These are phyloP conservation scores for Apis laboriosa DNA, from an alignment of 1,140 invertebrate genomes.

Conservation along the genomic window DNA sequence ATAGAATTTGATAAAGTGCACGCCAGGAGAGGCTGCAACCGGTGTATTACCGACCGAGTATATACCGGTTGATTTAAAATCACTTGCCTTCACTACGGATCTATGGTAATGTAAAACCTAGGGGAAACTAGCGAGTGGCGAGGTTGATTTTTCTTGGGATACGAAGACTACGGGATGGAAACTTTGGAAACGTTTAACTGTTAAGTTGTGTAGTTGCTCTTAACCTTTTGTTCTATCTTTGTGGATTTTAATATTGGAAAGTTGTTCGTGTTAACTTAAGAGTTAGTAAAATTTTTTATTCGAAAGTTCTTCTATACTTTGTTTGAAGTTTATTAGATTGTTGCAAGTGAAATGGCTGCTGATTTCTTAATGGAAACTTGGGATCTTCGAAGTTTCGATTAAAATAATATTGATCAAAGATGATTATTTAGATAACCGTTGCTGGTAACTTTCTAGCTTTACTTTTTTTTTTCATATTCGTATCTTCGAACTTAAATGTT, in stretches of 20 bases:
- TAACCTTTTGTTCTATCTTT: background rate
- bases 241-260: background rate
- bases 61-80: conserved; percentile 36
- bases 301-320: background rate
- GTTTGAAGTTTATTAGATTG: too few species aligned
- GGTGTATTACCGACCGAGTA: conserved; percentile 34
- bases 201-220: background rate
- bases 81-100: conserved; percentile 6
- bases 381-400: too few species aligned
- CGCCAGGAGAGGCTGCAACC: background rate
- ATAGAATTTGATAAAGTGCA: conserved; percentile 50
- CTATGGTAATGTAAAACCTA: background rate
- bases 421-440: too few species aligned
- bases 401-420: too few species aligned
- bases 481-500: too few species aligned
- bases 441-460: too few species aligned
- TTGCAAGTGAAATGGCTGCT: too few species aligned
- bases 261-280: background rate
- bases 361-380: too few species aligned
- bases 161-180: background rate
- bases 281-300: background rate
- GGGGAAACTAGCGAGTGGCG: too few species aligned
- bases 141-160: background rate
- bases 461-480: too few species aligned
- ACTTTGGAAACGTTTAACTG: background rate